Evolutionary conservation across 1,140 invertebrate genomes (phyloP), one percentile per base, ranked within the genome.

Genomic region (Cydia pomonella): DNA sequence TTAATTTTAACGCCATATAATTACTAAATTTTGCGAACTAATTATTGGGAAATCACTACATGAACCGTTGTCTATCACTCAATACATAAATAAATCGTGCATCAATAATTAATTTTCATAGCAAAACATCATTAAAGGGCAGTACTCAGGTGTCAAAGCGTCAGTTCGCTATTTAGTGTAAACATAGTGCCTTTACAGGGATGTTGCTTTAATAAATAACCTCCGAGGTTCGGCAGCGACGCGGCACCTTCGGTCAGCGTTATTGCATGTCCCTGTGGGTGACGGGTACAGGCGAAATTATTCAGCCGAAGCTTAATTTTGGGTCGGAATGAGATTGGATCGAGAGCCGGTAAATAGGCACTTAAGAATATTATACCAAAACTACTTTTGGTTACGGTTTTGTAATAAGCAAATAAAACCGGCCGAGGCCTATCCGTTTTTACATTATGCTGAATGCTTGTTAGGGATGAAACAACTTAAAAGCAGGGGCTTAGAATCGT

Each of bases 271-370:
- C 64, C 50, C 64, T 69, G 25, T 18, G 27, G 27, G 29, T 69
- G 64, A 69, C 64, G 64, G 64, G 29, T 4, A 33, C 64, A 18
- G 29, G 27, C 63, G 21, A 69, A 69, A 69, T 69, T 69, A 69
- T 69, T 69, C 64, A 69, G 27, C 64, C 64, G 64, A 18, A 33
- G 64, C 64, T 69, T 69, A 69, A 69, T 69, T 69, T 69, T 69
- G 64, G 64, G 64, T 41, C 33, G 29, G 64, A 25, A 69, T 69
- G 33, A 69, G 64, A 69, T 69, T 69, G 29, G 64, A 69, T 69
- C 29, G 27, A 69, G n/a, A 69, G 64, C 64, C 33, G 64, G 64
- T 69, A 69, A 69, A 69, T 41, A 69, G 27, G 64, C 27, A 38
- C 64, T 69, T 69, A 18, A 33, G 53, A 21, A 69, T 69, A 69